Conservation (phyloP, 37 sponge, comb jelly and placozoan species). For the Crambe crambe region DNA sequence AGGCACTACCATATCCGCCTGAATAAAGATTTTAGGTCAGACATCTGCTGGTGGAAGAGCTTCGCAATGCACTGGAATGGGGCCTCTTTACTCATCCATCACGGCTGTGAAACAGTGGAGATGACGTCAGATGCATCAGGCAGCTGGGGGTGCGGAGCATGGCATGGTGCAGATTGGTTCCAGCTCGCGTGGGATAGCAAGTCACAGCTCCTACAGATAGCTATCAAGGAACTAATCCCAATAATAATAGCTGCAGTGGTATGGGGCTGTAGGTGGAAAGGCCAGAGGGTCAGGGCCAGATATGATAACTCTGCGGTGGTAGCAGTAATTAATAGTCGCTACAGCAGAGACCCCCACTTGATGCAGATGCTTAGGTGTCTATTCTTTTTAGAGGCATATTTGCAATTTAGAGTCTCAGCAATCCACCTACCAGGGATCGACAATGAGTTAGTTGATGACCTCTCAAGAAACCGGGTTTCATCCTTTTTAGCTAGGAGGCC, state of each 20-base stretch:
- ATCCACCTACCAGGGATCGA: background rate
- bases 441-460: conserved; percentile 16
- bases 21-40: too few relatives aligned
- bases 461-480: too few relatives aligned
- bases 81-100: background rate
- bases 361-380: too few relatives aligned
- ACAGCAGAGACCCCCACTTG: conserved; percentile 7
- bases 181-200: background rate
- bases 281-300: background rate
- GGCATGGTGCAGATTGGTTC: conserved; percentile 5
- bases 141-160: conserved; percentile 34
- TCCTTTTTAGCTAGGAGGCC: too few relatives aligned
- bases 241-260: conserved; percentile 15
- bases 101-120: background rate
- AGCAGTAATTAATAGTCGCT: conserved; percentile 1
- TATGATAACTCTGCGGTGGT: conserved; percentile 14
- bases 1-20: too few relatives aligned
- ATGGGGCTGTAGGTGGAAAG: too few relatives aligned
- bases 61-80: too few relatives aligned
- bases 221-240: conserved; percentile 3
- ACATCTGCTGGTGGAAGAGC: too few relatives aligned
- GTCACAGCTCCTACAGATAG: background rate
- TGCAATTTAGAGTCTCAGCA: background rate
- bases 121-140: conserved; percentile 33
- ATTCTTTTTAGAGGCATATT: too few relatives aligned